These are phyloP conservation scores for Dinocampus coccinellae DNA, from an alignment of 2,888 invertebrate species.

Conservation along the genomic window DNA sequence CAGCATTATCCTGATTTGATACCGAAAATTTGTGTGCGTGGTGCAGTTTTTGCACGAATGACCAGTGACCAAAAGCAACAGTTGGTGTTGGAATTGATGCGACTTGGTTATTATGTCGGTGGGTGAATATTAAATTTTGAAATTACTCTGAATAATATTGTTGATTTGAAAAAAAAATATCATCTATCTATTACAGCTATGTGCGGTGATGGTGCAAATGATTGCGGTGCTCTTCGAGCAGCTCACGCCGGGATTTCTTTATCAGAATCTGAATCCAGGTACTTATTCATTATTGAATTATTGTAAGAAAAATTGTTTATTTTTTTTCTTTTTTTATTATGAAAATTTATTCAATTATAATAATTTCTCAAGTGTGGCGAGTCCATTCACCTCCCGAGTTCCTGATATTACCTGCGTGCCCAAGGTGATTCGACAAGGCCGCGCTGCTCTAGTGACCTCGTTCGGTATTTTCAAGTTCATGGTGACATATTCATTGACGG, in stretches of 20 bases:
- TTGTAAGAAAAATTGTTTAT: neutral
- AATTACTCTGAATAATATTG: neutral
- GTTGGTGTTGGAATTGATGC: constrained; percentile 79
- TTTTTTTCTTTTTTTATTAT: neutral
- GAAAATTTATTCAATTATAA: neutral
- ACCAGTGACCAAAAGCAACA: constrained; percentile 86
- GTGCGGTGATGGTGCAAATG: constrained; percentile 86
- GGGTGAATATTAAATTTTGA: constrained; percentile 34
- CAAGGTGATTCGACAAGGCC: constrained; percentile 83
- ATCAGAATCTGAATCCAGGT: constrained; percentile 86
- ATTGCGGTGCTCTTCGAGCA: constrained; percentile 90
- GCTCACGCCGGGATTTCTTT: constrained; percentile 91
- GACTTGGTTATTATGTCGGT: constrained; percentile 78
- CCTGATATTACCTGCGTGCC: constrained; percentile 87
- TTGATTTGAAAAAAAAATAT: too few relatives aligned
- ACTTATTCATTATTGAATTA: neutral
- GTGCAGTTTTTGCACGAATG: constrained; percentile 88
- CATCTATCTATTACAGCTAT: constrained; percentile 71
- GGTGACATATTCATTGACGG: constrained; percentile 90
- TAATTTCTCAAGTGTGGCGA: constrained; percentile 77
- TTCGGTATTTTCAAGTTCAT: constrained; percentile 94
- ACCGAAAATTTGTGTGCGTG: constrained; percentile 75
- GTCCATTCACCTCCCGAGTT: constrained; percentile 88
- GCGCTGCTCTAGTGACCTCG: constrained; percentile 89
- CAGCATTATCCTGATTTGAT: constrained; percentile 80